phyloP scores from a whole-genome alignment of 2,888 invertebrate genomes.

The Drosophila emarginata region DNA sequence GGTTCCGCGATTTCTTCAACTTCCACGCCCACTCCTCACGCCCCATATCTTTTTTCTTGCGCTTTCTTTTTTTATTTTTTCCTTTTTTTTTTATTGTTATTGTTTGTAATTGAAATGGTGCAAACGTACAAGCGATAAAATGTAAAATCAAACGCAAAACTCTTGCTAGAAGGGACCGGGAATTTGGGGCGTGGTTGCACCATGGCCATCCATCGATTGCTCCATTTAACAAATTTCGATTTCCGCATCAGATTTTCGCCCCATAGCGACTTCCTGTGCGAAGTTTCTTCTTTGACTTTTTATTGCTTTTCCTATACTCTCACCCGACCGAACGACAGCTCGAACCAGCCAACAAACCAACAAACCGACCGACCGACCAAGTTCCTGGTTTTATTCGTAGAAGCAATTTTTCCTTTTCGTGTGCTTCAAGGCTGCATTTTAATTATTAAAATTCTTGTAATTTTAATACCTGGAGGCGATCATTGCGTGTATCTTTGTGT shows the following conservation, averaged over 20 bases:
- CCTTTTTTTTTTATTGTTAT: constrained; percentile 67
- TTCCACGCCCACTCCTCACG: constrained; percentile 47
- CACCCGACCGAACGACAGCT: background rate
- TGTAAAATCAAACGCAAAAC: constrained; percentile 66
- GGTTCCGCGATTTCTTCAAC: constrained; percentile 61
- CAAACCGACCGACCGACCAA: constrained; percentile 23
- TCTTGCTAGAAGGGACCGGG: constrained; percentile 13
- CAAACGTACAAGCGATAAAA: constrained; percentile 78
- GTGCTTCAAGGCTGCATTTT: constrained; percentile 50
- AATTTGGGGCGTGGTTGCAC: constrained; percentile 21
- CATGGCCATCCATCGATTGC: constrained; percentile 70
- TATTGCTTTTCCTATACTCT: constrained; percentile 49
- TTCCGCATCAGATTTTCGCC: constrained; percentile 73
- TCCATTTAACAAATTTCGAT: constrained; percentile 80
- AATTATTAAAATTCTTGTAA: constrained; percentile 57
- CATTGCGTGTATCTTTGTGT: constrained; percentile 25
- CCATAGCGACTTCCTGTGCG: constrained; percentile 59
- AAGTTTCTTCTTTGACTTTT: constrained; percentile 57
- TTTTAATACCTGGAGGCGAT: constrained; percentile 39
- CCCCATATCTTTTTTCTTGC: constrained; percentile 18
- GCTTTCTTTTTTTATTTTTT: background rate
- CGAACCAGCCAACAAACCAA: background rate
- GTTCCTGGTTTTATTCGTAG: constrained; percentile 44
- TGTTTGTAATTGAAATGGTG: constrained; percentile 80
- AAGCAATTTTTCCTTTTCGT: constrained; percentile 13